These are phyloP conservation scores for Lethenteron camtschaticum DNA, from an alignment of 2,113 vertebrate genomes.

Conservation along the genomic window DNA sequence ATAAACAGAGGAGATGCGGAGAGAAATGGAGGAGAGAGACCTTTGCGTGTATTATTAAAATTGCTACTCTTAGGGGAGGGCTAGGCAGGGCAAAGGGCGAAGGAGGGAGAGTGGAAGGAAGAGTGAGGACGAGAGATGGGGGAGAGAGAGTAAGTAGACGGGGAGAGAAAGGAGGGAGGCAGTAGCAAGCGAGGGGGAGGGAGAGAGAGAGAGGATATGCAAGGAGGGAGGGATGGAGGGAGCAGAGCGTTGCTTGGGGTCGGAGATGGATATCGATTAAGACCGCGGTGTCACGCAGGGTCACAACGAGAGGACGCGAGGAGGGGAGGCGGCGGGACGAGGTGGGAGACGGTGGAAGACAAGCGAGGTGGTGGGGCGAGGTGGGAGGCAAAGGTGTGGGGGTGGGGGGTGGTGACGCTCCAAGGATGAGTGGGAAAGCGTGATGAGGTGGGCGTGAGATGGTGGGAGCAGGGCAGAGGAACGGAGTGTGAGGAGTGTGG, in stretches of 20 bases:
- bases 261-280: not conserved
- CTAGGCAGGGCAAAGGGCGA: too few species aligned
- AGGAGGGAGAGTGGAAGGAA: not conserved
- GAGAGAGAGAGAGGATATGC: not conserved
- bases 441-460: too few species aligned
- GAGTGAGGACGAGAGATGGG: not conserved
- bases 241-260: not conserved
- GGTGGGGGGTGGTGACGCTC: too few species aligned
- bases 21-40: not conserved
- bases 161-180: not conserved
- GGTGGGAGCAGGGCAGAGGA: too few species aligned
- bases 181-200: not conserved
- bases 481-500: too few species aligned
- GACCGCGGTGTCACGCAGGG: not conserved
- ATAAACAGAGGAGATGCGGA: not conserved
- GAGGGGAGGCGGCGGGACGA: not conserved
- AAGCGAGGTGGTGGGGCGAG: not conserved
- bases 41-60: too few species aligned
- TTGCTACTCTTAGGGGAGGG: too few species aligned
- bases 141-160: not conserved
- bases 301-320: not conserved
- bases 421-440: too few species aligned
- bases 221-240: not conserved
- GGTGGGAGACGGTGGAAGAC: not conserved
- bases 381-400: too few species aligned